Conservation (phyloP, 2,888 invertebrate species). For the Heliconius cydno region DNA sequence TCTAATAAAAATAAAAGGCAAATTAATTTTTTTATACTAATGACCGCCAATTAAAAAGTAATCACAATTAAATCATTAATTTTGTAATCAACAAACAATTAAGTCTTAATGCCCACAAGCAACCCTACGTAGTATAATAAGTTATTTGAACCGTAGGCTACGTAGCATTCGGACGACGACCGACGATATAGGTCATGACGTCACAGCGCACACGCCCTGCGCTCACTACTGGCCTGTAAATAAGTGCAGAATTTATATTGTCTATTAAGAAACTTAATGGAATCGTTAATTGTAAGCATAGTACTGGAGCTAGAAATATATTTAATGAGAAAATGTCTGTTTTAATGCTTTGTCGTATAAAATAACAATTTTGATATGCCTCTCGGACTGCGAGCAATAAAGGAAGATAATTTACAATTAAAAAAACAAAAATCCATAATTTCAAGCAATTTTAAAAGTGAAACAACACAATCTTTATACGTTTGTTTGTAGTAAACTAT, state of each 20-base stretch:
- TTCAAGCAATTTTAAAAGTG: no score
- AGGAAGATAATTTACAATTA: no score
- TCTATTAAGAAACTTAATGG: slow-evolving; percentile 26
- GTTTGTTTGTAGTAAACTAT: no score
- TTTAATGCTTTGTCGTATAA: background rate
- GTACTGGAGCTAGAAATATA: background rate
- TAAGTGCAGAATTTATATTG: slow-evolving; percentile 33
- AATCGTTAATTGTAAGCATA: slow-evolving; percentile 14
- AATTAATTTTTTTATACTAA: background rate
- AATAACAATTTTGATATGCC: background rate
- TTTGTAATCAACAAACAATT: background rate
- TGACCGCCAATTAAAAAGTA: background rate
- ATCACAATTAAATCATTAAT: background rate
- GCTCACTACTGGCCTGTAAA: slow-evolving; percentile 33
- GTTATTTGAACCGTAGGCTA: slow-evolving; percentile 24
- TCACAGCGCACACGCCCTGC: slow-evolving; percentile 46
- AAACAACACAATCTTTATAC: no score
- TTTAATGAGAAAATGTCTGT: background rate
- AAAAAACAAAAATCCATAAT: no score
- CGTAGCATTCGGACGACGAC: slow-evolving; percentile 45
- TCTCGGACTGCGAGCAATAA: no score
- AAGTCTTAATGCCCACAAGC: background rate
- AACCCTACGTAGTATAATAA: slow-evolving; percentile 9
- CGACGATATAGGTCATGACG: slow-evolving; percentile 51
- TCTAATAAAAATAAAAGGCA: no score